Evolutionary conservation across 2,113 vertebrate species (phyloP), one percentile per base, ranked within the genome.

Genomic region (Rhinoderma darwinii): DNA sequence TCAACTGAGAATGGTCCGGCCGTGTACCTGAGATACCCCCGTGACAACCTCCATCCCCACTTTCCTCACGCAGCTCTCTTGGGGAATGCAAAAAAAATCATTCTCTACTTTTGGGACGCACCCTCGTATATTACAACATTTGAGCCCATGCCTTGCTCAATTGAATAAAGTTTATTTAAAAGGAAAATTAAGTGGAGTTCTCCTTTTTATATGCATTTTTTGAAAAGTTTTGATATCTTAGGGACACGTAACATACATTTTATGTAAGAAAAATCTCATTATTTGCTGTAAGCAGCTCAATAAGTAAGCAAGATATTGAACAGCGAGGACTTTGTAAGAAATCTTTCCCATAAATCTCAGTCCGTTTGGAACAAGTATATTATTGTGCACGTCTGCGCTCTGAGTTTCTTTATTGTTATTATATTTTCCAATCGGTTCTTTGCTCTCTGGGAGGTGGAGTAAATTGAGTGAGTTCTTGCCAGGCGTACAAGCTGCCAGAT

Each of bases 401-500:
- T 68, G 61, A 51, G 17, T 27, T 59, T 47, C 27, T 68, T 66
- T n/a, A 66, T 78, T 78, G 35, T 77, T 85, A 68, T 66, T 77
- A 50, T 86, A 41, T 72, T 70, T 72, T 70, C 76, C 59, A 78
- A 54, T 79, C 51, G 32, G 32, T 78, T 68, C 66, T 70, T 86
- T 78, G 30, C 61, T 35, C 84, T 73, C 63, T 78, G 66, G 84
- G 84, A 79, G 84, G 76, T 68, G 84, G 61, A 78, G 44, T 50
- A 44, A 84, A 15, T 11, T 22, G 20, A 54, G 76, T 25, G 76
- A 44, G 9, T 68, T 77, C 77, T 73, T 70, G 77, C 66, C 84
- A 72, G 79, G 37, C 76, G 32, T n/a, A 70, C 61, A 79, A 86
- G 35, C 84, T 86, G 84, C 63, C 84, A 81, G 63, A 86, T 86